These are phyloP conservation scores for Trigoniulus corallinus DNA, from an alignment of 1,140 invertebrate genomes.

Conservation along the genomic window DNA sequence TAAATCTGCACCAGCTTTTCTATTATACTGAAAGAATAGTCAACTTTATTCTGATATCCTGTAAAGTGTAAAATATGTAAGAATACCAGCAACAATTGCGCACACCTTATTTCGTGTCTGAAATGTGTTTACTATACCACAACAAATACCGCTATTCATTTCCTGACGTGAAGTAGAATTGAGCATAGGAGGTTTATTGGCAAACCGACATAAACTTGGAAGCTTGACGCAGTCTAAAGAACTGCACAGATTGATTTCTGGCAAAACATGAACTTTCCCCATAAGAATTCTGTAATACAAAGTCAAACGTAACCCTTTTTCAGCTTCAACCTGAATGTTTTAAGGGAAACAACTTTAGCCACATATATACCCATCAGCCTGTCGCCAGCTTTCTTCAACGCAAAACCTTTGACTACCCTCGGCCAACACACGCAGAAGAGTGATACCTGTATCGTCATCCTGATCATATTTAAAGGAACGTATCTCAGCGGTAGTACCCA, in stretches of 20 bases:
- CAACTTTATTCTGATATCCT: neutral
- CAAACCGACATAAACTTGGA: slow-evolving; percentile 21
- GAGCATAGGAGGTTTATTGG: too few species aligned
- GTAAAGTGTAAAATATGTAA: neutral
- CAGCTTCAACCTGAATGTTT: neutral
- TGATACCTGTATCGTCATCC: slow-evolving; percentile 22
- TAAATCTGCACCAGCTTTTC: slow-evolving; percentile 18
- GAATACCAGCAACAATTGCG: neutral
- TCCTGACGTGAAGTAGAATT: too few species aligned
- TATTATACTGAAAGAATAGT: slow-evolving; percentile 17
- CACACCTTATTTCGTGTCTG: neutral
- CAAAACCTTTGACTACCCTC: slow-evolving; percentile 47
- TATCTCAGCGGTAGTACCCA: slow-evolving; percentile 55
- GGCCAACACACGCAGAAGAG: slow-evolving; percentile 32
- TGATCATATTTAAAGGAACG: slow-evolving; percentile 41
- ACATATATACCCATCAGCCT: slow-evolving; percentile 29
- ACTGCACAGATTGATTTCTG: slow-evolving; percentile 37
- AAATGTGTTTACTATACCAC: neutral
- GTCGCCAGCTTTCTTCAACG: slow-evolving; percentile 30
- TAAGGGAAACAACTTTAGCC: neutral
- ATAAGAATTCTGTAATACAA: slow-evolving; percentile 22
- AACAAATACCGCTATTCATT: neutral
- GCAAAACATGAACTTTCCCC: slow-evolving; percentile 44
- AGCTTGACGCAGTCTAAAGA: slow-evolving; percentile 31
- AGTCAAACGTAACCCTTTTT: neutral